Evolutionary conservation across 2,113 vertebrate genomes (phyloP), one percentile per base, ranked within the genome.

Genomic region (Elanoides forficatus): DNA sequence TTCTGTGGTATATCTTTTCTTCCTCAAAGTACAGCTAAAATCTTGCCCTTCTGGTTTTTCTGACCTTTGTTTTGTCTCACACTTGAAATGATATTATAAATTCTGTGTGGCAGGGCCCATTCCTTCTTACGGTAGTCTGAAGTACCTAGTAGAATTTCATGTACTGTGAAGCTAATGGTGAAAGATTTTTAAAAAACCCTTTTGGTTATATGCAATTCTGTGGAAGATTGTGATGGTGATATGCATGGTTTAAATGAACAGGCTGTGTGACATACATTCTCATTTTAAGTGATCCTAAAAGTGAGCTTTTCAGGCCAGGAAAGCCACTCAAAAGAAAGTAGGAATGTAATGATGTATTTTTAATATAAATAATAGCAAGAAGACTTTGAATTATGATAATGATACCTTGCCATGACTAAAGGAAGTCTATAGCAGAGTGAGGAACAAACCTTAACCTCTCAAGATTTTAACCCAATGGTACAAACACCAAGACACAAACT

Each of bases 51-150:
- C 60, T 91, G 66, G 12, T 87, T 85, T 89, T 91, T 10, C 58
- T 94, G 90, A 82, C 62, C 25, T 29, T 80, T 72, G 68, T 94
- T 93, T 96, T 82, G 48, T 82, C 78, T 94, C 45, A 73, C 38
- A 43, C 23, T 76, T 68, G 27, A 88, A 95, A 88, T 81, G 59
- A 36, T 55, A 84, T 50, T 60, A 63, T 29, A 59, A 86, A 65
- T 78, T 81, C 59, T 88, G 3, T 59, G 82, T 83, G 63, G 11
- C 25, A 87, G 65, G 36, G 15, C 53, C 79, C 43, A 13, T 86
- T 81, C 47, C 22, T 84, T 86, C 43, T 81, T 76, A 47, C 1
- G 4, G 48, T 47, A 76, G 36, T 66, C 48, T 62, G 53, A 94
- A 94, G 6, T 58, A n/a, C 59, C 72, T 55, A 47, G 67, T 53